These are phyloP conservation scores for Xestia sexstrigata DNA, from an alignment of 2,888 invertebrate species.

Conservation along the genomic window DNA sequence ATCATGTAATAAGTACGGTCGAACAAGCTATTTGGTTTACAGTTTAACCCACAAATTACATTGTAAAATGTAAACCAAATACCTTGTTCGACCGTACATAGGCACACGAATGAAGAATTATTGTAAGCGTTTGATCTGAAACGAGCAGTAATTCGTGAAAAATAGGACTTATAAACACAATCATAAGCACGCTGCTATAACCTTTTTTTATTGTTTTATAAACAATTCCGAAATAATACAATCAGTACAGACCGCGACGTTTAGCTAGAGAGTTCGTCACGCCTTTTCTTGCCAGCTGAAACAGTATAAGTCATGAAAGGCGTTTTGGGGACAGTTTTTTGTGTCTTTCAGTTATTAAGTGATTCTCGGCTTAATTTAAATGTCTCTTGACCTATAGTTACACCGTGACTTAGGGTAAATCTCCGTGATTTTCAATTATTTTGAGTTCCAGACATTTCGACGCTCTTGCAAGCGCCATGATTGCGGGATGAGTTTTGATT, in stretches of 20 bases:
- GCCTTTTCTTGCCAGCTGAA: not conserved
- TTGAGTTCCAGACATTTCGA: too few relatives aligned
- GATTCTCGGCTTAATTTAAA: too few relatives aligned
- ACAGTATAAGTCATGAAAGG: not conserved
- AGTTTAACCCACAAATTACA: too few relatives aligned
- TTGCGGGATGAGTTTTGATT: too few relatives aligned
- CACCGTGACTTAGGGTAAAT: too few relatives aligned
- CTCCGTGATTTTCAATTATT: too few relatives aligned
- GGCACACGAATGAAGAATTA: not conserved
- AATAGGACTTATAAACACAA: not conserved
- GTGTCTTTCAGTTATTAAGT: not conserved
- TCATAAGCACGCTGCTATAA: not conserved
- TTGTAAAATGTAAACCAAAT: too few relatives aligned
- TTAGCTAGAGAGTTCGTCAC: not conserved
- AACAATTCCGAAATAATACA: too few relatives aligned
- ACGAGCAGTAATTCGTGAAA: not conserved
- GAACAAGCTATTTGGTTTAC: too few relatives aligned
- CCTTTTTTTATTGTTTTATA: not conserved
- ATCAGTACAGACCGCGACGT: not conserved
- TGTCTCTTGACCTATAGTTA: not conserved
- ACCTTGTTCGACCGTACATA: too few relatives aligned
- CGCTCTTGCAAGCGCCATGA: too few relatives aligned
- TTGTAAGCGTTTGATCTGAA: not conserved
- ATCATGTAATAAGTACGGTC: not conserved
- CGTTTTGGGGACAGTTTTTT: not conserved